These are phyloP conservation scores for Neoaliturus tenellus DNA, from an alignment of 2,888 invertebrate species.

Conservation along the genomic window DNA sequence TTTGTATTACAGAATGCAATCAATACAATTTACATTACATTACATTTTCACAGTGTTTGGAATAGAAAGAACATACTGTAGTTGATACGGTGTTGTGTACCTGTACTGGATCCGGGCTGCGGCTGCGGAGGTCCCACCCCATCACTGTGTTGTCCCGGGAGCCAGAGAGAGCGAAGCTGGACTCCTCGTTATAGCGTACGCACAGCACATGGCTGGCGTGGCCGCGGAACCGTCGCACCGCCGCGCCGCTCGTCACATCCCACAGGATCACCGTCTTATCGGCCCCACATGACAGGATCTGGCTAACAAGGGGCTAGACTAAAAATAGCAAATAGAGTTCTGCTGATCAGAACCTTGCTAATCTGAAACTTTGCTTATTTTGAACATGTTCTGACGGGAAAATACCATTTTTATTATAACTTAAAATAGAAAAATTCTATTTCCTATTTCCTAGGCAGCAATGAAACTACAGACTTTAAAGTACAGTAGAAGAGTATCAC, in stretches of 20 bases:
- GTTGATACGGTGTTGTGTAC: conserved; percentile 69
- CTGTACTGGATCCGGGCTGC: conserved; percentile 85
- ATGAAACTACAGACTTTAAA: too few relatives aligned
- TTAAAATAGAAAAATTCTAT: too few relatives aligned
- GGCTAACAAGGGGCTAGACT: too few relatives aligned
- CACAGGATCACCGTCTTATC: conserved; percentile 97
- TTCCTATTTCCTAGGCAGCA: too few relatives aligned
- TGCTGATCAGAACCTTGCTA: too few relatives aligned
- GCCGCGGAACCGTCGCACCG: conserved; percentile 88
- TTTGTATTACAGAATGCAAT: too few relatives aligned
- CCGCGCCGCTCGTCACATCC: conserved; percentile 96
- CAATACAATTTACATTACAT: too few relatives aligned
- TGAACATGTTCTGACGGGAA: too few relatives aligned
- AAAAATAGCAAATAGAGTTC: too few relatives aligned
- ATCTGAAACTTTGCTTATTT: too few relatives aligned
- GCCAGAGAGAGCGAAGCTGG: conserved; percentile 93
- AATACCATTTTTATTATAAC: too few relatives aligned
- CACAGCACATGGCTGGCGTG: conserved; percentile 93
- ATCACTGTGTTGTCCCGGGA: conserved; percentile 95
- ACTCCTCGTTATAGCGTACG: conserved; percentile 96
- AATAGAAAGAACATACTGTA: conserved; percentile 7
- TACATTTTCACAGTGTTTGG: neutral
- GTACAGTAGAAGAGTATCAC: too few relatives aligned
- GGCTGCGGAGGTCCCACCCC: conserved; percentile 91
- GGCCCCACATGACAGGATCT: conserved; percentile 91